Base-by-base conservation (phyloP, 1,140 invertebrate species). In the Pinna nobilis region DNA sequence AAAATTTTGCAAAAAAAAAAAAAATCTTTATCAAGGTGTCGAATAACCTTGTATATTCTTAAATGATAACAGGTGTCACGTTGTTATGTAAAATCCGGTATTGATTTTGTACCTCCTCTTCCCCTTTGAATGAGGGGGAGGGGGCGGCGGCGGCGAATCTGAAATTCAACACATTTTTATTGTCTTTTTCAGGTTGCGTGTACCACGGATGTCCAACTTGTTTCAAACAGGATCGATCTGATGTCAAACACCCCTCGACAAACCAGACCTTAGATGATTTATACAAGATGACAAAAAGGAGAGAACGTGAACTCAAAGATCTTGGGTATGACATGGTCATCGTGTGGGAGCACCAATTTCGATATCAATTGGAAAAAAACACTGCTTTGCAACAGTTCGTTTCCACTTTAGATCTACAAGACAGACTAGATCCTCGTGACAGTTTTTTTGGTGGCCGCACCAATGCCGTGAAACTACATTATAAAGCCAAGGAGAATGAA, bases 321-420 rank as follows among this genome's bases (percentile, higher is more conserved):
- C 51, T 55, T 7, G 65, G 65, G 18, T 55, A 50, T n/a, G n/a
- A 35, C 2, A 23, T 50, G 28, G n/a, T 66, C 1, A 11, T 13
- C 28, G 20, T 73, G 7, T 73, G 70, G 71, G 71, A 74, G 32
- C 71, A 74, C 47, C 51, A 74, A 11, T 74, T 74, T 32, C 20
- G 18, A 23, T 55, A 68, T 18, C 55, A 61, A 25, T 30, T 74
- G 28, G 50, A 63, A 33, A 68, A 41, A 15, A 37, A 68, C 25
- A 18, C 9, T n/a, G 20, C 25, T 51, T 39, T 57, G 4, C 33
- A 41, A 55, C 50, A 39, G 20, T 68, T 68, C 28, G 35, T 66
- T 13, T n/a, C 11, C 13, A 66, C 15, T 9, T 20, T 66, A 2
- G 63, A 55, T 57, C 20, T 55, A n/a, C 28, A 67, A 41, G 65